Percentiles rank a stretch among this genome's conserved stretches.
phyloP scores from a whole-genome alignment of 2,113 vertebrate species.

The Brachyhypopomus occidentalis region DNA sequence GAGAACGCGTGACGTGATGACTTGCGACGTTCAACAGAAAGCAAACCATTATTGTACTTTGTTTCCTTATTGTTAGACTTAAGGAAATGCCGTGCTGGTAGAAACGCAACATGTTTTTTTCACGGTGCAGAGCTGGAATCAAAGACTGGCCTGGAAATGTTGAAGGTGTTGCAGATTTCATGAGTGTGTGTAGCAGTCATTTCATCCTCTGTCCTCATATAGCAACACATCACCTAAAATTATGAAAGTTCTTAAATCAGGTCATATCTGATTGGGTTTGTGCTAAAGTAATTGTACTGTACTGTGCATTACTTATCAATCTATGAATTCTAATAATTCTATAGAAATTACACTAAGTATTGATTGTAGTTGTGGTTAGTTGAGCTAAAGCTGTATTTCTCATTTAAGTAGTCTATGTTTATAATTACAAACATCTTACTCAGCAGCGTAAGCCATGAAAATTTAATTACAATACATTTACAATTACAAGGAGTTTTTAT shows the following conservation, averaged over 20 bases:
- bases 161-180: slow-evolving; percentile 7
- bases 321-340: too few species aligned
- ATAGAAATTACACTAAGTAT: too few species aligned
- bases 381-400: background rate
- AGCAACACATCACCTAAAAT: slow-evolving; percentile 42
- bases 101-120: slow-evolving; percentile 24
- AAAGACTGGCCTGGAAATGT: slow-evolving; percentile 23
- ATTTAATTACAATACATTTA: slow-evolving; percentile 48
- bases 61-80: slow-evolving; percentile 58
- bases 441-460: slow-evolving; percentile 35
- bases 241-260: slow-evolving; percentile 33
- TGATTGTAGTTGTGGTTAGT: too few species aligned
- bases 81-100: slow-evolving; percentile 28
- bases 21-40: slow-evolving; percentile 42
- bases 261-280: slow-evolving; percentile 22
- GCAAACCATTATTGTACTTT: slow-evolving; percentile 61
- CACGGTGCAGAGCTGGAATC: slow-evolving; percentile 6
- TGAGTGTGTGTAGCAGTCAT: slow-evolving; percentile 50
- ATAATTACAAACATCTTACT: background rate
- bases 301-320: too few species aligned
- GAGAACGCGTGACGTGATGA: slow-evolving; percentile 26
- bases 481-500: slow-evolving; percentile 56
- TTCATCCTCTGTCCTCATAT: slow-evolving; percentile 43
- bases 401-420: background rate
- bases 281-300: background rate